Conservation (phyloP, 2,888 invertebrate genomes). For the Leistus spinibarbis region DNA sequence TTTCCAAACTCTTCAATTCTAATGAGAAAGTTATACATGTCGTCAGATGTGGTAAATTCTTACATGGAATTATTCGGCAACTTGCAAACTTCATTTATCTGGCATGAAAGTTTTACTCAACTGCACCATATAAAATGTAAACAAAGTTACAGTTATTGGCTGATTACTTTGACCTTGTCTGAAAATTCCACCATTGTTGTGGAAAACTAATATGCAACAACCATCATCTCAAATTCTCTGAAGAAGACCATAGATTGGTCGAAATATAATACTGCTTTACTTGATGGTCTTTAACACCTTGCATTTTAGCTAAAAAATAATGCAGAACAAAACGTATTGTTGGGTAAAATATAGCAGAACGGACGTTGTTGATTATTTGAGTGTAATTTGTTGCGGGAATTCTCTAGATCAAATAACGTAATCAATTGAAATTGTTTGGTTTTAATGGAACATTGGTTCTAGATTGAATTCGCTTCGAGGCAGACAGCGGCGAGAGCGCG, state of each 20-base stretch:
- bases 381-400: not conserved
- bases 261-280: too few relatives aligned
- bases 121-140: not conserved
- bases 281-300: too few relatives aligned
- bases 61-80: not conserved
- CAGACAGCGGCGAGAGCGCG: not conserved
- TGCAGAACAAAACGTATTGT: not conserved
- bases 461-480: not conserved
- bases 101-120: not conserved
- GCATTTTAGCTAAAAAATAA: too few relatives aligned
- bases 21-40: not conserved
- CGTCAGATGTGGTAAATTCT: not conserved
- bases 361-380: not conserved
- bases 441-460: constrained; percentile 3
- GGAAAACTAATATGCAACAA: too few relatives aligned
- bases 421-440: constrained; percentile 11
- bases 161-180: too few relatives aligned
- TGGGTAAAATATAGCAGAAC: not conserved
- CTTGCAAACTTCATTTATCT: not conserved
- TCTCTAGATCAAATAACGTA: not conserved
- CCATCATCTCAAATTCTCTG: too few relatives aligned
- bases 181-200: too few relatives aligned
- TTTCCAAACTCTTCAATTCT: not conserved
- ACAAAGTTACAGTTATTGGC: too few relatives aligned
- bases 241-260: too few relatives aligned